Percentiles rank a stretch among this genome's conserved stretches.
These are phyloP conservation scores for Chrysolina haemoptera DNA, from an alignment of 2,888 invertebrate species.

Conservation along the genomic window DNA sequence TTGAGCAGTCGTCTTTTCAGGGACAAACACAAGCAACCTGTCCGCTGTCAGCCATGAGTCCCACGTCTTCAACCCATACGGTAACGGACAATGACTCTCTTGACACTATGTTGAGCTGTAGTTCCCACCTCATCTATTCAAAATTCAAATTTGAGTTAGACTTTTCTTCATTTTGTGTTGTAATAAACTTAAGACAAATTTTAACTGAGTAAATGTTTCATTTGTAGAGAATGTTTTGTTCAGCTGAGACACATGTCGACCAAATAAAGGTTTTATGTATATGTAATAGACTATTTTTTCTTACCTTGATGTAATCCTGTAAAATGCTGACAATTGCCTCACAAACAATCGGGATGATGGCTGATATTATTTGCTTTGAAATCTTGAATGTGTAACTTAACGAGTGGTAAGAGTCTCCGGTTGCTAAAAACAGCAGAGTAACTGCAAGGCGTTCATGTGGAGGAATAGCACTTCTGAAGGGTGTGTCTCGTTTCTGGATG, in stretches of 20 bases:
- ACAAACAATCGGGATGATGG: too few relatives aligned
- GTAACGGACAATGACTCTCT: too few relatives aligned
- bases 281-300: too few relatives aligned
- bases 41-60: too few relatives aligned
- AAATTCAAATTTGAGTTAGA: constrained; percentile 22
- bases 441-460: constrained; percentile 29
- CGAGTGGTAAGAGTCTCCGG: constrained; percentile 30
- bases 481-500: too few relatives aligned
- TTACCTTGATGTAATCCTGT: too few relatives aligned
- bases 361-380: constrained; percentile 29
- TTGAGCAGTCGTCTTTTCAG: constrained; percentile 28
- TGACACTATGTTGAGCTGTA: too few relatives aligned
- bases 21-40: too few relatives aligned
- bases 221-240: constrained; percentile 11
- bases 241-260: too few relatives aligned
- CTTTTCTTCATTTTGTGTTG: constrained; percentile 7
- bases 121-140: constrained; percentile 10
- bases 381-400: constrained; percentile 36
- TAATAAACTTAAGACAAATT: constrained; percentile 3
- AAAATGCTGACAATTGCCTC: too few relatives aligned
- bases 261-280: too few relatives aligned
- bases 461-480: constrained; percentile 19
- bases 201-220: not conserved
- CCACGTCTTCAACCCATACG: too few relatives aligned
- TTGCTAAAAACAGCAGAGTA: constrained; percentile 33